Conservation (phyloP, 1,140 invertebrate species). For the Pseudomyrmex flavicornis region DNA sequence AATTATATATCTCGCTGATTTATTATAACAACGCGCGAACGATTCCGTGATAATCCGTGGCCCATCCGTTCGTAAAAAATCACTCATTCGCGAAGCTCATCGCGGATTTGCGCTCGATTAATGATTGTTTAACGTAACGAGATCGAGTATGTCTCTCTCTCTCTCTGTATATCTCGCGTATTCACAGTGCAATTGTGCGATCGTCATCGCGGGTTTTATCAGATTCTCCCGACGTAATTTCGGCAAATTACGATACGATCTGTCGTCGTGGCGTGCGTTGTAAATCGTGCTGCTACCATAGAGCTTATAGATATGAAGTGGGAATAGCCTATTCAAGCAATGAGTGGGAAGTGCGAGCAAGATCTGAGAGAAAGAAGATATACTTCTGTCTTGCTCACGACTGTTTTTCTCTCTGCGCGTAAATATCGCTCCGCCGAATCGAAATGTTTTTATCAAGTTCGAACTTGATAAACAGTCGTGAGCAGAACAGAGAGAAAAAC, state of each 20-base stretch:
- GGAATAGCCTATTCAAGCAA: too few relatives aligned
- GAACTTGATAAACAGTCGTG: too few relatives aligned
- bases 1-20: slow-evolving; percentile 16
- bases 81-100: background rate
- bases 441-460: too few relatives aligned
- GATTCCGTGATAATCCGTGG: background rate
- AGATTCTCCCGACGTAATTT: background rate
- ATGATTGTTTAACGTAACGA: slow-evolving; percentile 5
- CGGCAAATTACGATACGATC: background rate
- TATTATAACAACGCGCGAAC: slow-evolving; percentile 2
- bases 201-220: slow-evolving; percentile 14
- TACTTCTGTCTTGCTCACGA: too few relatives aligned
- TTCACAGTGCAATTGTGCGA: background rate
- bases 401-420: too few relatives aligned
- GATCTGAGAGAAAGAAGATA: too few relatives aligned
- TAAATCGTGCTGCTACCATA: background rate
- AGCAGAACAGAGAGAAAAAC: too few relatives aligned
- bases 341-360: too few relatives aligned
- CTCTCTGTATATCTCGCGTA: background rate
- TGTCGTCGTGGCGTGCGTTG: background rate
- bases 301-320: too few relatives aligned
- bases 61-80: background rate
- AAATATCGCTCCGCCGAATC: too few relatives aligned
- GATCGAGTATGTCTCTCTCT: too few relatives aligned
- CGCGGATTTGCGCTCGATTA: background rate